Evolutionary conservation across 2,797 vertebrate species (phyloP), one percentile per base, ranked within the genome.

Genomic region (Coluber constrictor): DNA sequence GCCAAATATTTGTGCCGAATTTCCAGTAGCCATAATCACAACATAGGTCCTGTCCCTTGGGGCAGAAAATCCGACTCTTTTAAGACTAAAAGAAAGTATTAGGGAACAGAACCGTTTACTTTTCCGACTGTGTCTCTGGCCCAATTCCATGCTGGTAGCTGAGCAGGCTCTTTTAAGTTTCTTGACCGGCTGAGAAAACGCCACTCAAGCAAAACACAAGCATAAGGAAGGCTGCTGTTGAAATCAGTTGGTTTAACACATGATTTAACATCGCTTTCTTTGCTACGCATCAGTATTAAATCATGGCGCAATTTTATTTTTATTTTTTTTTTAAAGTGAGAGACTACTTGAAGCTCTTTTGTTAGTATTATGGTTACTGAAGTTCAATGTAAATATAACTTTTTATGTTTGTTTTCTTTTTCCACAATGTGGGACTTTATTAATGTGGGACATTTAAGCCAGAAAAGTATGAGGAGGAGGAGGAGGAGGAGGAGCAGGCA

Each of bases 261-360:
- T 96, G 91, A 95, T 95, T 96, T 96, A 96, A 95, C 95, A 23
- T 93, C 32, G 94, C 94, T 94, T 96, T 94, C 95, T 74, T 93
- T 94, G 96, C 94, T 97, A 96, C 96, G 96, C 94, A 97, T 98
- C 97, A 98, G 97, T 98, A 98, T 99, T 99, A 98, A 98, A 93
- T 86, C 93, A 95, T 98, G 96, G 97, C 97, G 96, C 97, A 98
- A 12, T 47, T 83, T 66, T 54, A 54, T 54, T 54, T 66, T 27
- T 18, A 16, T 59, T 8, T 60, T 18, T 29, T 32, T 70, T 70
- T 32, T 70, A 16, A 70, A 37, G n/a, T 97, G 94, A 95, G 98
- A 96, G 98, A 97, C 97, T 98, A 97, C 97, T 97, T 97, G 97
- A 97, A 98, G 94, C 96, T 96, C 94, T 98, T 98, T 97, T 97